Evolutionary conservation across 2,888 invertebrate species (phyloP).

Genomic region (Drosophila cognata): DNA sequence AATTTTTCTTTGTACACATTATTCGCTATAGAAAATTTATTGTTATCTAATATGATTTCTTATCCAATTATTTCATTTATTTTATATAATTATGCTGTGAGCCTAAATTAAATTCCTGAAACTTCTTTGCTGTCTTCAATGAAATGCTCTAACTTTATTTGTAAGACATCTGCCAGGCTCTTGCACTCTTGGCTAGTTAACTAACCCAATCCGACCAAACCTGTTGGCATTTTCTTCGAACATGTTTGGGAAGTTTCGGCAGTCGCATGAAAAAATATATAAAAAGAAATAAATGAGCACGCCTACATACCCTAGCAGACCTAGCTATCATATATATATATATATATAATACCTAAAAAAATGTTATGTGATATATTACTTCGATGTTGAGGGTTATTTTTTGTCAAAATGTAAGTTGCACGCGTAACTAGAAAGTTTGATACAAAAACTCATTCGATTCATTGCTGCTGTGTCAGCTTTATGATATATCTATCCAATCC

Average conservation of each 20-base stretch:
- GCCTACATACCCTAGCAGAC: neutral
- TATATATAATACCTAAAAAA: neutral
- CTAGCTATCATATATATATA: too few species aligned
- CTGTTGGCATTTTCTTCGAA: slow-evolving; percentile 41
- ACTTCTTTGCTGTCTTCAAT: slow-evolving; percentile 3
- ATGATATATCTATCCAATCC: too few species aligned
- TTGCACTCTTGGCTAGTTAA: slow-evolving; percentile 15
- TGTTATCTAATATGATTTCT: neutral
- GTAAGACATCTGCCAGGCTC: slow-evolving; percentile 2
- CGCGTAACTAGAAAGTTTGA: too few species aligned
- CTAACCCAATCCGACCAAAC: slow-evolving; percentile 36
- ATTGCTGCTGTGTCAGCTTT: too few species aligned
- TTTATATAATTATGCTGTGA: neutral
- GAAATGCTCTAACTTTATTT: neutral
- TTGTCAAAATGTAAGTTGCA: too few species aligned
- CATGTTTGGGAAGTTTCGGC: slow-evolving; percentile 29
- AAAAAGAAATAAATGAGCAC: neutral
- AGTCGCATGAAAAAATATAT: neutral
- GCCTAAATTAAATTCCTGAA: neutral
- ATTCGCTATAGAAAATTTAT: neutral
- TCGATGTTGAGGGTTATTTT: too few species aligned
- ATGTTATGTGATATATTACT: too few species aligned
- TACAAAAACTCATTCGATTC: too few species aligned
- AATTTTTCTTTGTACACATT: neutral
- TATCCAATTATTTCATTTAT: neutral